Evolutionary conservation across 2,113 vertebrate genomes (phyloP), one percentile per base, ranked within the genome.

Genomic region (Pogonocichla stellata): DNA sequence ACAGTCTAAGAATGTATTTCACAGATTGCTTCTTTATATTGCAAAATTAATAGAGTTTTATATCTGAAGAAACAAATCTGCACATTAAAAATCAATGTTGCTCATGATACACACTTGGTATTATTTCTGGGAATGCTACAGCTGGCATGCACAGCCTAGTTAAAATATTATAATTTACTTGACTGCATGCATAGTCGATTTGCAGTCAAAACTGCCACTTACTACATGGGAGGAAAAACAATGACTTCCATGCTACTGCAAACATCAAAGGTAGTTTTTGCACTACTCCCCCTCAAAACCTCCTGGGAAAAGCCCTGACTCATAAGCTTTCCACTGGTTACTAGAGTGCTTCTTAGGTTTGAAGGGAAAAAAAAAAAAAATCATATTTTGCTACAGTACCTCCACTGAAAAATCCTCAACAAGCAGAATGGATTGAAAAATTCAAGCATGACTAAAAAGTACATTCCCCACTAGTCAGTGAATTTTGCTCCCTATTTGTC

Each of bases 391-490:
- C 93, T 94, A 95, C 91, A 97, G 95, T 95, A 97, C 91, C 91
- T 96, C 95, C 92, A 86, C 96, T 97, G 91, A 96, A 98, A 98
- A 97, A 98, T 95, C 98, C 97, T 98, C 98, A 98, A 98, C 98
- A 97, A 98, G 98, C 98, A 98, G 97, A 98, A 98, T 98, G 98
- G 98, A 99, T 98, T 98, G 97, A 98, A 98, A 99, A 98, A 98
- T 98, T 99, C 98, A 98, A 99, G 99, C 99, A 98, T 99, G 99
- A 99, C 99, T 99, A 99, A 99, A 99, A 99, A 98, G 98, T 99
- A 98, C 99, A 99, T 99, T 99, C 98, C 98, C 98, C 98, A 98
- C 98, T 98, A 99, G 99, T 99, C 98, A 99, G 98, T 99, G 98
- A 98, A 98, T 98, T 98, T 97, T 98, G 98, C 98, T 99, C 98